Evolutionary conservation across 1,140 invertebrate species (phyloP), one percentile per base, ranked within the genome.

Genomic region (Heterodera schachtii): DNA sequence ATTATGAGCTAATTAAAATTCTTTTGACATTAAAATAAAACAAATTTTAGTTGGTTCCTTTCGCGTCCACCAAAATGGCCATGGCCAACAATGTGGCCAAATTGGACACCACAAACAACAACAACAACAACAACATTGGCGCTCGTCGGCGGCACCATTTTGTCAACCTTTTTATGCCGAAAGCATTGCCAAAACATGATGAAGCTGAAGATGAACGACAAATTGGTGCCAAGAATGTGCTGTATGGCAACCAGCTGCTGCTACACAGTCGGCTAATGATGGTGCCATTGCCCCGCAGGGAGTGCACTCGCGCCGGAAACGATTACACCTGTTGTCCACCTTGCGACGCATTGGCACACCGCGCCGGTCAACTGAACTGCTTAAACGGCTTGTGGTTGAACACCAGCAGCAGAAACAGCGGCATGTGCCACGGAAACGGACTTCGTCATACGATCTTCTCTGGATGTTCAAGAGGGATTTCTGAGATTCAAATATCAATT

Each of bases 1-100:
- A 47, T 75, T 75, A 47, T 31, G 1, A 31, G 1, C 31, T 31
- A 75, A 13, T 74, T 21, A 46, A n/a, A 44, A 46, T 7, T 74
- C 7, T 46, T 73, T 44, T 75, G 49, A 75, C 8, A 31, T 73
- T 73, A 19, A 21, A 19, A 6, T 64, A 19, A 64, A 64, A 64
- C 16, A 49, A 6, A 41, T 52, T 76, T 21, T 21, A 76, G 75
- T 57, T 76, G 57, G 47, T 76, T 5, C 44, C 47, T 16, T 76
- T 76, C 57, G 75, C 49, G n/a, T 76, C 75, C 31, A 44, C 75
- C n/a, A 76, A 76, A 76, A 16, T 57, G n/a, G 75, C 47, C 57
- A 31, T 1, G 31, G 31, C 31, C 31, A 31, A 31, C 31, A 52
- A 49, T 44, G 5, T 66, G 44, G 57, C 11, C 19, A 64, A 64